A percentile compares a stretch with the other conserved stretches of the same genome.
These are phyloP conservation scores for Pangasianodon hypophthalmus DNA, from an alignment of 2,113 vertebrate species.

Conservation along the genomic window DNA sequence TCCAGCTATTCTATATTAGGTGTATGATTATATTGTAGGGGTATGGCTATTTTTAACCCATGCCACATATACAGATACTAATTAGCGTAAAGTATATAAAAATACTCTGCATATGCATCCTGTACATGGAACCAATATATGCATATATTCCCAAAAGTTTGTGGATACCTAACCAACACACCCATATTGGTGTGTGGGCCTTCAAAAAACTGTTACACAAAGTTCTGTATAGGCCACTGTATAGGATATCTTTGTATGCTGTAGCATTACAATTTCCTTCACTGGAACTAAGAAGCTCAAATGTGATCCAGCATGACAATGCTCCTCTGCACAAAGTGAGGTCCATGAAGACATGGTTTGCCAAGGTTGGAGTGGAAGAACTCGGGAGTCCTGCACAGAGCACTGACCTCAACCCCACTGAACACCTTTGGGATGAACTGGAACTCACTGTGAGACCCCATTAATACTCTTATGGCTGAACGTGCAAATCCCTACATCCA, in stretches of 20 bases:
- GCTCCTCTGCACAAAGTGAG: background rate
- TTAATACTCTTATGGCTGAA: background rate
- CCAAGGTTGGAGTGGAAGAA: background rate
- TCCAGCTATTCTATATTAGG: background rate
- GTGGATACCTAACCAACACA: no score
- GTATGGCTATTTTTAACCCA: background rate
- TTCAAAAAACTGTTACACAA: no score
- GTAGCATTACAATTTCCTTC: background rate
- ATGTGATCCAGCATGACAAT: background rate
- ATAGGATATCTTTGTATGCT: background rate
- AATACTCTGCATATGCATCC: constrained; percentile 1
- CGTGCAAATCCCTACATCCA: no score
- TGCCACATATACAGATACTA: background rate
- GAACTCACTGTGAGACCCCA: background rate
- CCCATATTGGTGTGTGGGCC: no score
- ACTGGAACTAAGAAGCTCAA: background rate
- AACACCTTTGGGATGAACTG: background rate
- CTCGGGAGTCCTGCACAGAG: background rate
- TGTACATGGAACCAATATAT: background rate
- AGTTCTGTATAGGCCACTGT: no score
- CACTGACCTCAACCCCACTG: background rate
- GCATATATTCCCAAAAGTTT: no score
- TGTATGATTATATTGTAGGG: no score
- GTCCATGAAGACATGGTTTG: background rate
- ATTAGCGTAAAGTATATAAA: background rate